Evolutionary conservation across 2,888 invertebrate species (phyloP), one percentile per base, ranked within the genome.

Genomic region (Eretmocerus hayati): DNA sequence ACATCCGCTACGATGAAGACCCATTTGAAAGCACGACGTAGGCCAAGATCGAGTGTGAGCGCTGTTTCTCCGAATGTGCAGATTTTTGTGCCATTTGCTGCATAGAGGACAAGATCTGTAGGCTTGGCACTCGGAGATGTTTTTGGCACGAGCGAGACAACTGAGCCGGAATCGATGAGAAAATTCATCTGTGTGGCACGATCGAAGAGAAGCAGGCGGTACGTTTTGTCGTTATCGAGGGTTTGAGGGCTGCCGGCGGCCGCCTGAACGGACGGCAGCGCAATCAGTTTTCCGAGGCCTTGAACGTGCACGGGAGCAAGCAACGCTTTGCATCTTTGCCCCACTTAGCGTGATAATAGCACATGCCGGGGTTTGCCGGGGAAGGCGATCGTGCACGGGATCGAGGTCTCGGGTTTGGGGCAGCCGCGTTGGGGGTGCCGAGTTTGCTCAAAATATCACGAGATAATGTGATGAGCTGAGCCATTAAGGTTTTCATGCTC

Each of bases 11-110:
- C 53, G 1, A 62, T 52, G 43, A 66, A 69, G 1, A 56, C 48
- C 66, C 66, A 67, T 0, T 46, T 45, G 22, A 61, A 61, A 2
- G 48, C 52, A 2, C 63, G 55, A n/a, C 59, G 57, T 5, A 65
- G 49, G 2, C 62, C 62, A 4, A 67, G 46, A 37, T 64, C 55
- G 2, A 66, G 39, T 1, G 53, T 46, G 1, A 62, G 33, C 2
- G 53, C 37, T 2, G 52, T 48, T 5, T 44, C 53, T 1, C 66
- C 67, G 52, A 62, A 68, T 0, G 66, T 67, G 2, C 48, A 20
- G 3, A 69, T 69, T 0, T 36, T 21, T 0, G 63, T 56, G 4
- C 60, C 58, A 42, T 70, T 69, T 0, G 66, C 68, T 5, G 67
- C 68, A 44, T 46, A 60, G 2, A 67, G 53, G 19, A 56, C 47